Conservation (phyloP, 2,797 vertebrate genomes). For the Molossus molossus region DNA sequence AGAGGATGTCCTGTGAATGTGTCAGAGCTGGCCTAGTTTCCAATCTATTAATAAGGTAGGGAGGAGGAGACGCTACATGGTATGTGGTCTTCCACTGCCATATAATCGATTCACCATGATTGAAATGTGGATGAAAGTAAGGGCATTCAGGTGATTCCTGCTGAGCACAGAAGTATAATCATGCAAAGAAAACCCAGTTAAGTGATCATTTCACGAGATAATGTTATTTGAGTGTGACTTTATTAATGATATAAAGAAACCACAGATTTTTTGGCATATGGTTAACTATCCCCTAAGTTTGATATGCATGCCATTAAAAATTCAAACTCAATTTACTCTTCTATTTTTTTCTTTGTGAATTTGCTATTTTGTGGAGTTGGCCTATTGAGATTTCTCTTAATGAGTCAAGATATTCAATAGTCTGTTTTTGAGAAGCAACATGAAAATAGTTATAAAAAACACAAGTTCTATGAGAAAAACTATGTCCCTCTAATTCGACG, state of each 20-base stretch:
- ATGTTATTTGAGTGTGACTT: conserved; percentile 27
- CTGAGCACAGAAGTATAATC: neutral
- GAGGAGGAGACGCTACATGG: neutral
- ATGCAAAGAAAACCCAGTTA: neutral
- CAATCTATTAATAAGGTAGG: neutral
- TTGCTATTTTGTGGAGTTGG: conserved; percentile 63
- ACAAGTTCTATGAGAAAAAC: conserved; percentile 37
- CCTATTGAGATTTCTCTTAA: conserved; percentile 76
- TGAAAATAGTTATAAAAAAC: conserved; percentile 70
- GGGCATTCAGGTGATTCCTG: neutral
- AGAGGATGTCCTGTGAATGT: neutral
- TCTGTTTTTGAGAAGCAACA: conserved; percentile 77
- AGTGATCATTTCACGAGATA: conserved; percentile 45
- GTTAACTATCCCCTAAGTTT: conserved; percentile 68
- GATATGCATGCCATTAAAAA: conserved; percentile 72
- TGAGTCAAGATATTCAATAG: conserved; percentile 56
- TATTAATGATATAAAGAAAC: conserved; percentile 68
- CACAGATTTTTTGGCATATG: conserved; percentile 73
- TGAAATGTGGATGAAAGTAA: neutral
- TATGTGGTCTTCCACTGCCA: neutral
- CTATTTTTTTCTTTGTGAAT: conserved; percentile 32
- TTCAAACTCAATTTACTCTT: conserved; percentile 73
- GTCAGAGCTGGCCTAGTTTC: neutral
- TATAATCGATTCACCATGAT: neutral
- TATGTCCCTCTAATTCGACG: neutral